Evolutionary conservation across 1,140 invertebrate species (phyloP), one percentile per base, ranked within the genome.

Genomic region (Oryctes rhinoceros): DNA sequence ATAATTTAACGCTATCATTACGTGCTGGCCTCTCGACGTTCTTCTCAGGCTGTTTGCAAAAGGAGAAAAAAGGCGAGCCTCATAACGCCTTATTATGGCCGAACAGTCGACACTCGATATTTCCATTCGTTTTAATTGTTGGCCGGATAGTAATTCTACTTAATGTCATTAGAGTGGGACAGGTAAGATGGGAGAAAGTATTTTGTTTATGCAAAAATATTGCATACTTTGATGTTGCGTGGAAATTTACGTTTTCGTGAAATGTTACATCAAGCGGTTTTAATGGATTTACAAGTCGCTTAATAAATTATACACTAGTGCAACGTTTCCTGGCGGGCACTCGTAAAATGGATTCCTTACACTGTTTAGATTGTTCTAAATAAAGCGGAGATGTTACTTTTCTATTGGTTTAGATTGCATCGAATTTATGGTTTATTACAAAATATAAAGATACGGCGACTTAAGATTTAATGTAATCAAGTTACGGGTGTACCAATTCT

Each of bases 51-150:
- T 44, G 39, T 44, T 44, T 44, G 39, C 39, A 37, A 71, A 71
- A 10, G 65, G 5, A 71, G 24, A 9, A 67, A 30, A 37, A 35
- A 71, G 35, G 65, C 35, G 20, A 71, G 35, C 53, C 53, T n/a
- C n/a, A 59, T 18, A n/a, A 71, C 24, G 65, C 24, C 24, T 71
- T 71, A 71, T 71, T 71, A 59, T 18, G 18, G 53, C n/a, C 53
- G 65, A 71, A 9, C 65, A 15, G 24, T 24, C 20, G 65, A 35
- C 65, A 71, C 18, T 35, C 37, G 65, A 71, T 71, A 37, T 71
- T 71, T 71, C 65, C 65, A 71, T 71, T 71, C 65, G 53, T 59
- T 59, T 37, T 71, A 71, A 71, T 71, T 71, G 24, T 71, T 18
- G 18, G 35, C 24, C n/a, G 18, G 35, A 35, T 71, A 37, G 24